Evolutionary conservation across 2,888 invertebrate species (phyloP).

Genomic region (Eristalinus aeneus): DNA sequence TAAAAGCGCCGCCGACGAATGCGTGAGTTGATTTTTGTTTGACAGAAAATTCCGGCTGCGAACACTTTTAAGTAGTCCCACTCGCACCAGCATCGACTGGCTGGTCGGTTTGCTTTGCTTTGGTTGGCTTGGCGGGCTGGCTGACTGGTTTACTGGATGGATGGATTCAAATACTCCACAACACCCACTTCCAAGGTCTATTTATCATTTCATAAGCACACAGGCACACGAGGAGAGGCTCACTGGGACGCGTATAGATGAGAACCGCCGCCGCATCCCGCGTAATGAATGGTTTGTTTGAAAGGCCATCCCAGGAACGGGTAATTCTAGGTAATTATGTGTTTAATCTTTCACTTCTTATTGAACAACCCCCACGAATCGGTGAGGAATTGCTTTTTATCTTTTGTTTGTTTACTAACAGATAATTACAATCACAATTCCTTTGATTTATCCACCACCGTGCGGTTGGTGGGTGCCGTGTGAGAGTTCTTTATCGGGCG

Average conservation of each 20-base stretch:
- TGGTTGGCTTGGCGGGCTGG: not conserved
- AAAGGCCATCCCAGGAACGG: conserved; percentile 68
- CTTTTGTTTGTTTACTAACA: conserved; percentile 71
- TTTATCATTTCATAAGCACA: conserved; percentile 66
- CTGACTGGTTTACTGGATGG: not conserved
- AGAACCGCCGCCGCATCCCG: conserved; percentile 49
- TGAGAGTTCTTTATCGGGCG: conserved; percentile 39
- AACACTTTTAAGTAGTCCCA: conserved; percentile 59
- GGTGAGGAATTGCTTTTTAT: conserved; percentile 65
- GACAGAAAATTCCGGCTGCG: conserved; percentile 67
- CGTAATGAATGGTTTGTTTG: conserved; percentile 68
- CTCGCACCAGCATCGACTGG: not conserved
- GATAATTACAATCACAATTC: conserved; percentile 71
- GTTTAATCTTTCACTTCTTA: conserved; percentile 70
- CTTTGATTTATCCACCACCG: conserved; percentile 65
- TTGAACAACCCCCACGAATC: conserved; percentile 69
- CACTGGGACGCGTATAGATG: conserved; percentile 19
- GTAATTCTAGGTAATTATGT: conserved; percentile 71
- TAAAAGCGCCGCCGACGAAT: conserved; percentile 68
- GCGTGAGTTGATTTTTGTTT: conserved; percentile 69
- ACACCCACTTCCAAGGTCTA: conserved; percentile 66
- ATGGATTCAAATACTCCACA: conserved; percentile 41
- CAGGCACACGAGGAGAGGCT: conserved; percentile 5
- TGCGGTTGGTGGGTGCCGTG: conserved; percentile 8
- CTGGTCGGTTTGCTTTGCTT: not conserved